Evolutionary conservation across 2,113 vertebrate genomes (phyloP).

Genomic region (Erythrolamprus reginae): DNA sequence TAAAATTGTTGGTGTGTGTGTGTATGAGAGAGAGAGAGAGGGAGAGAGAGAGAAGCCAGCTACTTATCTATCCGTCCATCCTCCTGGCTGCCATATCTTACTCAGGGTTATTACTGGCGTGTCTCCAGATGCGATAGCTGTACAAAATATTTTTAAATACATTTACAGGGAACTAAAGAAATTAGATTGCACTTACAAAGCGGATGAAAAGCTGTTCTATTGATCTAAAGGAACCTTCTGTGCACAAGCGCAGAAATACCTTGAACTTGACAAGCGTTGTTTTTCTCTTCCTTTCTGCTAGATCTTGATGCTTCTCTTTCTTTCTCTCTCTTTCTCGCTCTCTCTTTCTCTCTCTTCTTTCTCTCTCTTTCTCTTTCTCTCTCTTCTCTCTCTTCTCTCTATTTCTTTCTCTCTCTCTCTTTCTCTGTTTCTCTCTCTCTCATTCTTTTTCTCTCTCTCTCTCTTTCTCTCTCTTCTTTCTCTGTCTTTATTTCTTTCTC

Average conservation of each 20-base stretch:
- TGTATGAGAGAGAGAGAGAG: neutral
- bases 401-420: too few species aligned
- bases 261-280: slow-evolving; percentile 33
- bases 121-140: slow-evolving; percentile 42
- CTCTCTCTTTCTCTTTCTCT: too few species aligned
- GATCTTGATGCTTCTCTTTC: slow-evolving; percentile 4
- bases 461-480: too few species aligned
- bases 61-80: neutral
- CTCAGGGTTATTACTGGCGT: neutral
- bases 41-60: neutral
- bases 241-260: slow-evolving; percentile 38
- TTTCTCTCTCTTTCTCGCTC: too few species aligned
- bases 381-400: too few species aligned
- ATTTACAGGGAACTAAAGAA: slow-evolving; percentile 53
- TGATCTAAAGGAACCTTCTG: slow-evolving; percentile 28
- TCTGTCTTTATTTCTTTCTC: too few species aligned
- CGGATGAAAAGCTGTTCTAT: slow-evolving; percentile 47
- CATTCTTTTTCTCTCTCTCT: too few species aligned
- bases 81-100: slow-evolving; percentile 12
- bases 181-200: slow-evolving; percentile 48
- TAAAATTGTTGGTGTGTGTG: neutral
- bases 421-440: neutral
- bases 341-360: too few species aligned
- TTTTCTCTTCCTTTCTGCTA: slow-evolving; percentile 42
- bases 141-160: slow-evolving; percentile 6